Conservation (phyloP, 2,113 vertebrate genomes). For the Prinia subflava region DNA sequence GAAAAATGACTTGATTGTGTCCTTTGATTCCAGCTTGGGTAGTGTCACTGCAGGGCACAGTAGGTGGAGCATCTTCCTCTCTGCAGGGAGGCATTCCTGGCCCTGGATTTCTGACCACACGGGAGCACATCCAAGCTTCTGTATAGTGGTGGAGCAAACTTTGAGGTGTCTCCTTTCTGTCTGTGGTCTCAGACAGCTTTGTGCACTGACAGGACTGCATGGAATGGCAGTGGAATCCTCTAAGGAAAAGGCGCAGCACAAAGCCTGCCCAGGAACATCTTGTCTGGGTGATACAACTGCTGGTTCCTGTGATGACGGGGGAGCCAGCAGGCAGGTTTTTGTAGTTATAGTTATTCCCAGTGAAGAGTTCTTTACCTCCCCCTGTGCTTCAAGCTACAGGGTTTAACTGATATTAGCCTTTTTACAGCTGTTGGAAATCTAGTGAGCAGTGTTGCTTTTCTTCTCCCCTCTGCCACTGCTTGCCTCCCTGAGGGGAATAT, state of each 20-base stretch:
- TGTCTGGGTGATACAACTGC: not conserved
- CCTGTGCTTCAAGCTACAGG: not conserved
- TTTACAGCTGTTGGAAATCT: not conserved
- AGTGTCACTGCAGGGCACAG: not conserved
- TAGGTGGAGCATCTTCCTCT: not conserved
- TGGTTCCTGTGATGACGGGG: not conserved
- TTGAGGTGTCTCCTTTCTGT: not conserved
- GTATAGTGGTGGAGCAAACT: not conserved
- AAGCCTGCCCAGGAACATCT: not conserved
- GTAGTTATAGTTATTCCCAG: not conserved
- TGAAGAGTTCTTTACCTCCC: not conserved
- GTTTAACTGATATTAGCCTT: slow-evolving; percentile 7
- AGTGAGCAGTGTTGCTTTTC: not conserved
- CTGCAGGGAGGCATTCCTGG: not conserved
- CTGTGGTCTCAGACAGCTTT: not conserved
- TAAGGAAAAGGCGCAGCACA: not conserved
- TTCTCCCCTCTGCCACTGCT: not conserved
- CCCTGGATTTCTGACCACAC: not conserved
- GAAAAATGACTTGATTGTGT: not conserved
- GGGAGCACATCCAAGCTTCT: not conserved
- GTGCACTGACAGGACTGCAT: fast-evolving
- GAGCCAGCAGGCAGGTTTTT: not conserved
- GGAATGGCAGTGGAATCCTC: not conserved
- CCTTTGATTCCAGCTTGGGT: not conserved
- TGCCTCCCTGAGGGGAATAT: not conserved